Evolutionary conservation across 2,113 vertebrate species (phyloP), one percentile per base, ranked within the genome.

Genomic region (Trichechus manatus): DNA sequence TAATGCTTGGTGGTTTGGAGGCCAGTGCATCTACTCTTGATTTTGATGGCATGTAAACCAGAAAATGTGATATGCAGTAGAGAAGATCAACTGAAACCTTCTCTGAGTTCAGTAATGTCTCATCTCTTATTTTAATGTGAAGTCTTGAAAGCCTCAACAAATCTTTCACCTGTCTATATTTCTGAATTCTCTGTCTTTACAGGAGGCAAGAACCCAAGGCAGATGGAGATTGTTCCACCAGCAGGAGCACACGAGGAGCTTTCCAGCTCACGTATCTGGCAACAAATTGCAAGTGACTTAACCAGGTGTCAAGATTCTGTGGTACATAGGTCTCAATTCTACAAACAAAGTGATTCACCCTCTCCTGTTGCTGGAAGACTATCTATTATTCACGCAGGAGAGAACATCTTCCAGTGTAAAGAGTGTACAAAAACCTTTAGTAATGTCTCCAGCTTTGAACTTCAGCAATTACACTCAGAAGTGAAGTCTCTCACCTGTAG

Each of bases 401-500:
- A 96, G 81, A 92, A 90, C 88, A 39, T 64, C 36, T 92, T 83
- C n/a, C 88, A 89, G 4, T 93, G 89, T 75, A 56, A 78, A 22
- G 94, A 89, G 27, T 96, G 91, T 81, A 64, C 63, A 36, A 93
- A 95, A 74, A 77, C 39, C 42, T 98, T 95, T 27, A 90, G 19
- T n/a, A 63, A 89, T 47, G 90, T 82, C 74, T 96, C 87, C 39
- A 80, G 68, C 59, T 96, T 97, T 86, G 36, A 90, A 64, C 85
- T 95, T 56, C 95, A 95, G 50, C 82, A 96, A n/a, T 74, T 78
- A 20, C 92, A 97, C 39, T 96, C 97, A 9, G 89, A 92, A 68
- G 96, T 96, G 84, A 96, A 96, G n/a, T 96, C 97, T 14, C 95
- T 97, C 50, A 91, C 87, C 5, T 98, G 96, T 42, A 8, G 22